Evolutionary conservation across 2,113 vertebrate species (phyloP).

Genomic region (Paramisgurnus dabryanus): DNA sequence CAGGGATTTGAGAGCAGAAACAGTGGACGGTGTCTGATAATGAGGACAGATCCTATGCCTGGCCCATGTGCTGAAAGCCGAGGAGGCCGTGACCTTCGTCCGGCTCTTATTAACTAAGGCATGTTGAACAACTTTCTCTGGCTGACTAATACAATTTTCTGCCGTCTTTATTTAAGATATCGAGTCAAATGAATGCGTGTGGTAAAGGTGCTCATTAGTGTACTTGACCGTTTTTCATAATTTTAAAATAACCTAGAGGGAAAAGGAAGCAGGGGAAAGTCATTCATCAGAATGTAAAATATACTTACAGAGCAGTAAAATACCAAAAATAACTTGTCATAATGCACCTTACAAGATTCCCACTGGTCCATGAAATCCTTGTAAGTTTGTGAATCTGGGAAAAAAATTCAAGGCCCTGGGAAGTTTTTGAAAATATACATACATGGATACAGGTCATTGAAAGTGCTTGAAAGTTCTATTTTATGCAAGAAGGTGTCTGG

Average conservation of each 20-base stretch:
- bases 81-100: slow-evolving; percentile 27
- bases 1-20: slow-evolving; percentile 35
- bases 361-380: too few relatives aligned
- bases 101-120: slow-evolving; percentile 27
- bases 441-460: too few relatives aligned
- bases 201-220: slow-evolving; percentile 14
- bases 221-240: neutral
- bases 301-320: too few relatives aligned
- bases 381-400: too few relatives aligned
- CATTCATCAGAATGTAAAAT: neutral
- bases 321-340: too few relatives aligned
- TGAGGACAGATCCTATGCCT: slow-evolving; percentile 32
- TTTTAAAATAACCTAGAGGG: neutral
- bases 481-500: too few relatives aligned
- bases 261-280: neutral
- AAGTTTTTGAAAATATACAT: too few relatives aligned
- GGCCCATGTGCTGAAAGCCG: slow-evolving; percentile 5
- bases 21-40: slow-evolving; percentile 47
- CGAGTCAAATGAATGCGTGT: neutral
- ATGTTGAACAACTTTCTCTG: slow-evolving; percentile 40
- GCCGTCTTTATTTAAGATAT: neutral
- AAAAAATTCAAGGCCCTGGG: too few relatives aligned
- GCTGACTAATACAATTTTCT: slow-evolving; percentile 33
- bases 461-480: too few relatives aligned
- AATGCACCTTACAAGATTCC: too few relatives aligned